Percentiles rank a stretch among this genome's conserved stretches.
phyloP scores from a whole-genome alignment of 2,888 invertebrate species.

The Liodrosophila aerea region DNA sequence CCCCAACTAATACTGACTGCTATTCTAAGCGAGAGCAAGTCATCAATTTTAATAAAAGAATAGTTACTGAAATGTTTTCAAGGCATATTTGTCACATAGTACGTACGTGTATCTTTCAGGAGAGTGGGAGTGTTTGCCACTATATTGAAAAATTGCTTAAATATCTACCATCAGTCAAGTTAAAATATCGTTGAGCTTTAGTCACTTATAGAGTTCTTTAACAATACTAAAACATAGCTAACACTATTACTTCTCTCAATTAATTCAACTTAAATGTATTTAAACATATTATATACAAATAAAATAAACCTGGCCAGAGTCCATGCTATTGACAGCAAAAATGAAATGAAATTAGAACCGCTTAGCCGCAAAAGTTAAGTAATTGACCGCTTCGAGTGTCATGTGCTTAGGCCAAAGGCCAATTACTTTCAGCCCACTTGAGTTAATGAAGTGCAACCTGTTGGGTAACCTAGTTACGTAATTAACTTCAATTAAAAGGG shows the following conservation, averaged over 20 bases:
- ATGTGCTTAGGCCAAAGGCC: conserved; percentile 1
- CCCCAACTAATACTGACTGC: conserved; percentile 6
- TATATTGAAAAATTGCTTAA: too few species aligned
- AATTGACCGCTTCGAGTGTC: conserved; percentile 3
- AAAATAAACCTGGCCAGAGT: too few species aligned
- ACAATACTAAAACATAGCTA: too few species aligned
- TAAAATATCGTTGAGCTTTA: too few species aligned
- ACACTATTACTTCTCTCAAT: not conserved
- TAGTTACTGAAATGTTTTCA: conserved; percentile 9
- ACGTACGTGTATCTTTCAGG: not conserved
- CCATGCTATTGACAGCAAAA: not conserved
- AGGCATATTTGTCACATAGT: not conserved
- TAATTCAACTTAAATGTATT: too few species aligned
- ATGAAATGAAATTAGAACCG: not conserved
- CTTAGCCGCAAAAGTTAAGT: conserved; percentile 5
- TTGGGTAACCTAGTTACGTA: conserved; percentile 17
- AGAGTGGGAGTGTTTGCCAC: not conserved
- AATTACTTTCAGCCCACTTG: conserved; percentile 5
- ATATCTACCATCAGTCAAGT: too few species aligned
- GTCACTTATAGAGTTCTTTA: not conserved
- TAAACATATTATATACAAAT: too few species aligned
- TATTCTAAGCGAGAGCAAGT: conserved; percentile 12
- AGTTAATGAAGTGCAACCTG: conserved; percentile 19
- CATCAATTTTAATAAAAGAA: conserved; percentile 30
- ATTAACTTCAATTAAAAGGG: conserved; percentile 19